phyloP scores from a whole-genome alignment of 2,113 vertebrate genomes.

The Phylloscopus trochiloides region DNA sequence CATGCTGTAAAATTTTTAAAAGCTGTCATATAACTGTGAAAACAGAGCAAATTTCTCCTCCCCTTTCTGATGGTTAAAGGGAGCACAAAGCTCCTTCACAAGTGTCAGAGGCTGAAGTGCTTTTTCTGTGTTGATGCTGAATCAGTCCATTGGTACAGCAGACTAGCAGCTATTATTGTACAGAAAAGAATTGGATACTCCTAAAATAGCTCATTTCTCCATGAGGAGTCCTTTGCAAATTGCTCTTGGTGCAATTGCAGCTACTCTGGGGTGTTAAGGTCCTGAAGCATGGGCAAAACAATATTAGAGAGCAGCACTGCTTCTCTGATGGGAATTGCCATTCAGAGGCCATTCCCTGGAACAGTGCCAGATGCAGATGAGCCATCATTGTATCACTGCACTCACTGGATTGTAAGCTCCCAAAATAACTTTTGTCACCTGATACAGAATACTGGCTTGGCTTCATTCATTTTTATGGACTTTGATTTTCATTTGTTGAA shows the following conservation, averaged over 20 bases:
- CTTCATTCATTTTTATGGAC: slow-evolving; percentile 25
- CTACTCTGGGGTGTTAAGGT: not conserved
- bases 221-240: not conserved
- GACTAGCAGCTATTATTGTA: not conserved
- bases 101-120: not conserved
- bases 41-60: not conserved
- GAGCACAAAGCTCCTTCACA: not conserved
- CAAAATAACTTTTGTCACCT: not conserved
- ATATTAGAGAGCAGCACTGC: not conserved
- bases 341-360: not conserved
- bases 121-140: not conserved
- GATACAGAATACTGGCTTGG: not conserved
- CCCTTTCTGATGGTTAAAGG: not conserved
- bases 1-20: slow-evolving; percentile 6
- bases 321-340: not conserved
- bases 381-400: not conserved
- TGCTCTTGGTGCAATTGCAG: not conserved
- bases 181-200: not conserved
- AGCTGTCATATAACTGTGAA: slow-evolving; percentile 2
- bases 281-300: not conserved
- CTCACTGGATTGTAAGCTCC: not conserved
- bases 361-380: not conserved
- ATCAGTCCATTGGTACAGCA: not conserved
- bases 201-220: not conserved
- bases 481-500: not conserved